Evolutionary conservation across 2,797 vertebrate species (phyloP), one percentile per base, ranked within the genome.

Genomic region (Diplodus sargus): DNA sequence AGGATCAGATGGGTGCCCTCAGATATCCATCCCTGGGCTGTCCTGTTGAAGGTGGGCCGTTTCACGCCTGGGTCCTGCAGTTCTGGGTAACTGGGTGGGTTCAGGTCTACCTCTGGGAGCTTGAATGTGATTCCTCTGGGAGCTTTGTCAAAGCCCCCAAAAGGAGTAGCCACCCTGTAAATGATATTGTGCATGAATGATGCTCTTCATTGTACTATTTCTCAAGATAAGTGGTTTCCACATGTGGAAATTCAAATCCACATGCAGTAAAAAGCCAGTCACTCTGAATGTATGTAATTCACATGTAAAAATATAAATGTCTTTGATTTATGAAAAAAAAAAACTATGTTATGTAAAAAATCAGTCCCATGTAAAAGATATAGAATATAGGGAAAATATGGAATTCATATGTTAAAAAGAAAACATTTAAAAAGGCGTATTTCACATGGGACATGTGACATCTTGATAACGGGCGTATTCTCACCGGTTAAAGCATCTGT

Each of bases 401-500:
- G 30, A 34, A 34, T 34, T 34, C 30, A 34, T 34, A 34, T 34
- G 5, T 34, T 34, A 34, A 34, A 8, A 34, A 34, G 30, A 34
- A 34, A 34, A 34, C 1, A 39, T 39, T 8, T 39, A 39, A 39
- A 39, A 39, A 39, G 34, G 8, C 34, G 1, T 8, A 39, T 39
- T 39, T 39, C 34, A 39, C 34, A 39, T 10, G 25, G 2, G 25
- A 25, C 25, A 25, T 25, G 10, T 39, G 10, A 39, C 39, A 39
- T 39, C 39, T 39, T 39, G 8, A 39, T 39, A 39, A 39, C 8
- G 34, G 34, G 42, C 18, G 43, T 18, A 62, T 53, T 57, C 89
- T 95, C 95, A 99, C 98, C 98, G 97, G 94, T 99, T 99, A 87
- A 99, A 99, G 90, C 96, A 96, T 82, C 96, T 97, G 91, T 96